Percentiles rank a stretch among this genome's conserved stretches.
phyloP scores from a whole-genome alignment of 2,113 vertebrate genomes.

The Polyodon spathula region DNA sequence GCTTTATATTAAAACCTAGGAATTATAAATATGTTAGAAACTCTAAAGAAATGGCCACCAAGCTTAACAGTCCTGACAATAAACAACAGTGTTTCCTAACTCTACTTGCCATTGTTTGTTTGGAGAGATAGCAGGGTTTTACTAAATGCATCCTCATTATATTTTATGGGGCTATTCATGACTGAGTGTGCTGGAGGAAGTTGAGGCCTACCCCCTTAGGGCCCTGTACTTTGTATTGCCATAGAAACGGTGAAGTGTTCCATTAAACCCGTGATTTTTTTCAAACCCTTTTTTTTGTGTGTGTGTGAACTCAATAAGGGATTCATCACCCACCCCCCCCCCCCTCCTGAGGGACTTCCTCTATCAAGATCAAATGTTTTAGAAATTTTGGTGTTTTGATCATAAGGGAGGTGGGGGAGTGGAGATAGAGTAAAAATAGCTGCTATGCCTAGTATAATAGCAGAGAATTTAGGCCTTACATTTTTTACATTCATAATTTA shows the following conservation, averaged over 20 bases:
- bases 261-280: conserved; percentile 8
- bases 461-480: no score
- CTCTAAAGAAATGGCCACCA: neutral
- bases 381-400: neutral
- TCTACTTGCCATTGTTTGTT: neutral
- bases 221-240: conserved; percentile 9
- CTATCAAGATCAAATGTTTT: neutral
- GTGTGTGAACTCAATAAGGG: conserved; percentile 6
- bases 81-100: no score
- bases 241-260: conserved; percentile 9
- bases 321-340: conserved; percentile 12
- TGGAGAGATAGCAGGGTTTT: neutral
- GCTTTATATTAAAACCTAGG: no score
- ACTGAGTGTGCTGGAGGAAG: conserved; percentile 6
- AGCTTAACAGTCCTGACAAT: neutral
- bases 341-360: conserved; percentile 3
- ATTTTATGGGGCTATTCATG: conserved; percentile 10
- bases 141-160: conserved; percentile 11
- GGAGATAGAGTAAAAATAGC: no score
- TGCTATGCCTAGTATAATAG: no score
- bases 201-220: neutral
- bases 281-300: neutral
- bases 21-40: no score
- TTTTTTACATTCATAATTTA: no score
- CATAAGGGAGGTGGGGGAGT: no score